These are phyloP conservation scores for Rhodinocichla rosea DNA, from an alignment of 2,113 vertebrate species.

Conservation along the genomic window DNA sequence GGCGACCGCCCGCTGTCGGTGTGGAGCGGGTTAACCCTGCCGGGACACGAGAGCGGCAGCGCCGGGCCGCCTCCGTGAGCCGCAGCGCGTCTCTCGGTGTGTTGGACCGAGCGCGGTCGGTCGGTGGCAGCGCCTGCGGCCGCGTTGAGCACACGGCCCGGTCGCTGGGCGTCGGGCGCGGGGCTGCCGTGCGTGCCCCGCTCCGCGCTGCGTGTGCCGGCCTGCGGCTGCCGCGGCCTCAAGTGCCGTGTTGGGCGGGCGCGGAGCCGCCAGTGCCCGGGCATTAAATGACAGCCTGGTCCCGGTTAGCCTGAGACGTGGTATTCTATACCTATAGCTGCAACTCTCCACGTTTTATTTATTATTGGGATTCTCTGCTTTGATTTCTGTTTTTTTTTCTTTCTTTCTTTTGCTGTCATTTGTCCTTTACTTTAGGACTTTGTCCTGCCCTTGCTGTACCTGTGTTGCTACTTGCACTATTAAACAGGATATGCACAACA, in stretches of 20 bases:
- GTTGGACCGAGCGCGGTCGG: neutral
- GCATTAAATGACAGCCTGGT: neutral
- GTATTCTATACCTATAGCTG: neutral
- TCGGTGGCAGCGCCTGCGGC: neutral
- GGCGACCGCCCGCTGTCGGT: neutral
- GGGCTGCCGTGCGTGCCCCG: neutral
- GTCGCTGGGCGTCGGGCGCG: neutral
- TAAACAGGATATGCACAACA: fast-evolving
- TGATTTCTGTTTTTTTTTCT: no score
- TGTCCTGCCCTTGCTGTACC: neutral
- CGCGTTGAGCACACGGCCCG: neutral
- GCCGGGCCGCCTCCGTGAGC: neutral
- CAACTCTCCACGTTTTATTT: fast-evolving
- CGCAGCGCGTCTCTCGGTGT: neutral
- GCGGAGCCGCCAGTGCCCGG: neutral
- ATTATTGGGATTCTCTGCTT: neutral
- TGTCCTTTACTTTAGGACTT: neutral
- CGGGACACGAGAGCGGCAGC: neutral
- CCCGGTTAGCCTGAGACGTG: fast-evolving
- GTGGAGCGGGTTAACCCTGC: neutral
- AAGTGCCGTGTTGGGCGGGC: fast-evolving
- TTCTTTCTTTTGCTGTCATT: neutral
- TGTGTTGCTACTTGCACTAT: fast-evolving
- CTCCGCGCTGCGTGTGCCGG: neutral
- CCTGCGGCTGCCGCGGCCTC: neutral